Evolutionary conservation across 2,113 vertebrate genomes (phyloP).

Genomic region (Cichladusa arquata): DNA sequence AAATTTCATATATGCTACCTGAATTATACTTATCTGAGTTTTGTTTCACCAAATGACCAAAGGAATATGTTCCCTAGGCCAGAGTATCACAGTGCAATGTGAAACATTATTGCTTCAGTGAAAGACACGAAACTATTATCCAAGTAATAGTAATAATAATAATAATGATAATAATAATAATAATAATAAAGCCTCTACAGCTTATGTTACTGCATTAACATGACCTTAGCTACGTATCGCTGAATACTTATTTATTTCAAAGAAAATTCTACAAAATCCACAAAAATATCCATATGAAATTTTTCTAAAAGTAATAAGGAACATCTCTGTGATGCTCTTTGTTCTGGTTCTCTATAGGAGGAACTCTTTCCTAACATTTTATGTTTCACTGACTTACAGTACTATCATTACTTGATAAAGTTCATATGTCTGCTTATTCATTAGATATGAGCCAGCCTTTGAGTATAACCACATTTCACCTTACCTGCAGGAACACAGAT

Average conservation of each 20-base stretch:
- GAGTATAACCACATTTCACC: neutral
- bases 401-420: neutral
- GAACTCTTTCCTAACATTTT: neutral
- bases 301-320: neutral
- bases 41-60: constrained; percentile 61
- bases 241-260: constrained; percentile 13
- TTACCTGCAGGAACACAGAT: neutral
- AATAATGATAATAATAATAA: neutral
- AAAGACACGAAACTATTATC: constrained; percentile 4
- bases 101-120: constrained; percentile 6
- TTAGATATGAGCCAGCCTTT: neutral
- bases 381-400: neutral
- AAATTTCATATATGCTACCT: constrained; percentile 53
- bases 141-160: neutral
- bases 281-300: neutral
- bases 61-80: constrained; percentile 40
- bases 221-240: neutral
- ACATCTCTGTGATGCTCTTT: neutral
- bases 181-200: neutral
- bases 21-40: constrained; percentile 63
- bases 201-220: neutral
- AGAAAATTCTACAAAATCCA: constrained; percentile 11
- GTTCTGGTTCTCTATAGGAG: neutral
- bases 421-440: neutral
- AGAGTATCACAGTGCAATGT: neutral